Evolutionary conservation across 2,797 vertebrate species (phyloP), one percentile per base, ranked within the genome.

Genomic region (Anguilla anguilla): DNA sequence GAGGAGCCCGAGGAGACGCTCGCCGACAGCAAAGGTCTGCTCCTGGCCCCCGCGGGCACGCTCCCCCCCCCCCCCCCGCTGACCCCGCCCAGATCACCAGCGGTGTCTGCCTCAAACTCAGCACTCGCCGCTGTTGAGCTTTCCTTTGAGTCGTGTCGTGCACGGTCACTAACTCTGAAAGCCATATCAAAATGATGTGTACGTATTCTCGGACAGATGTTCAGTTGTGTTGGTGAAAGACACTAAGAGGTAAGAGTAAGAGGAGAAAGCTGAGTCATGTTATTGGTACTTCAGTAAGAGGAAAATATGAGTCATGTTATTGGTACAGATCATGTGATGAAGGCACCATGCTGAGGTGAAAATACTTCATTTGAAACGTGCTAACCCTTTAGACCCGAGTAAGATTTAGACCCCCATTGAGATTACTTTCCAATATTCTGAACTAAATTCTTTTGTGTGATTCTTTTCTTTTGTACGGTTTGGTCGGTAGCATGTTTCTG

Each of bases 1-100:
- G 97, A 98, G 92, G 98, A 99, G 92, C 95, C 98, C 4, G 98
- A 99, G 94, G 98, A 99, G 91, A 96, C 96, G 83, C 87, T 94
- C 90, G 93, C 96, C 87, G 97, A 98, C 91, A 96, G 96, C 93
- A 99, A 98, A 98, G 98, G 98, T 99, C 90, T 92, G 93, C 88
- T 92, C 90, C 69, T 74, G 69, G 28, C 19, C 6, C 1, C 67
- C 53, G 13, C 1, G 6, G 64, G 25, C n/a, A n/a, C 64, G 22
- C 64, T 67, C n/a, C n/a, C 82, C 59, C 0, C 6, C 28, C 4
- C 49, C 39, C 61, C 19, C 82, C 43, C 57, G 35, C 39, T 6
- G 25, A 55, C 31, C 86, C 69, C 85, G 67, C 57, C 51, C 22
- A 31, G 87, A 91, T 92, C 94, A 93, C 91, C 88, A 89, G 89